These are phyloP conservation scores for Forbesichthys papilliferus DNA, from an alignment of 2,113 vertebrate species.

Conservation along the genomic window DNA sequence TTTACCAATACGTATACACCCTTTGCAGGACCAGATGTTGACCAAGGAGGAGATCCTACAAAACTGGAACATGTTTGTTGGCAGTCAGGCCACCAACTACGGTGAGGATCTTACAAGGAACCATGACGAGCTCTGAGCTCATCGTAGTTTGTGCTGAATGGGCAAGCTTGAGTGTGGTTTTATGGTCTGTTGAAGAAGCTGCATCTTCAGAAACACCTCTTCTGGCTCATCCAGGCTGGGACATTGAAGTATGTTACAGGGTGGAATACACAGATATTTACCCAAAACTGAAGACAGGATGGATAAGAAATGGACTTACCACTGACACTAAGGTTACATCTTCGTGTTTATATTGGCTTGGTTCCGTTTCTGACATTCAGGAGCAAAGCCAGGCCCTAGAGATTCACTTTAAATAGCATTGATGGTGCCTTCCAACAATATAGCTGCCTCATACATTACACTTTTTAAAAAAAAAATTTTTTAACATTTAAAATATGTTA, in stretches of 20 bases:
- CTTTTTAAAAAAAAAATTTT: no score
- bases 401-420: slow-evolving; percentile 24
- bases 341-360: slow-evolving; percentile 1
- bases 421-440: slow-evolving; percentile 54
- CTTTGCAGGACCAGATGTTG: slow-evolving; percentile 86
- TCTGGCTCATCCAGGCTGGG: slow-evolving; percentile 8
- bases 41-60: slow-evolving; percentile 94
- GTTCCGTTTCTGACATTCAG: slow-evolving; percentile 70
- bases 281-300: slow-evolving; percentile 7
- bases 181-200: not conserved
- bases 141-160: not conserved
- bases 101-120: slow-evolving; percentile 95
- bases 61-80: slow-evolving; percentile 99
- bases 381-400: slow-evolving; percentile 38
- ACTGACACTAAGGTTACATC: slow-evolving; percentile 33
- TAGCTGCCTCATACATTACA: slow-evolving; percentile 35
- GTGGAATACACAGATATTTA: slow-evolving; percentile 1
- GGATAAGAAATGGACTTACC: slow-evolving; percentile 16
- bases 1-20: not conserved
- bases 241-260: slow-evolving; percentile 16
- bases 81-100: slow-evolving; percentile 98
- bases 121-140: slow-evolving; percentile 90
- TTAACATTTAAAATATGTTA: not conserved
- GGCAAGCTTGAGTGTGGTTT: slow-evolving; percentile 4
- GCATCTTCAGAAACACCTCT: slow-evolving; percentile 27